phyloP scores from a whole-genome alignment of 2,888 invertebrate genomes.

The Calameuta pallipes region DNA sequence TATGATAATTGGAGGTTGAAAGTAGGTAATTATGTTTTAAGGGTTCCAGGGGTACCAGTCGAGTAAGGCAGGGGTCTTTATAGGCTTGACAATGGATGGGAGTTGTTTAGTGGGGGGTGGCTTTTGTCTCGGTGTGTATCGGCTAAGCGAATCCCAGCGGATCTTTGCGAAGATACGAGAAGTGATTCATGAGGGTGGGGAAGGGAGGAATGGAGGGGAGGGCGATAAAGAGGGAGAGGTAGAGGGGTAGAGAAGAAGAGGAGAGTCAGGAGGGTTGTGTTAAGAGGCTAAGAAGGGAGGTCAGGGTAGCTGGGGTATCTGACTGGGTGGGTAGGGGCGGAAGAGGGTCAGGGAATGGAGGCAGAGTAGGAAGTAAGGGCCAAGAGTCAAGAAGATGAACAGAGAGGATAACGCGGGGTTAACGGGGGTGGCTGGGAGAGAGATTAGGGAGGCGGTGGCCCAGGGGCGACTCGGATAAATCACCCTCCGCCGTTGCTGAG shows the following conservation, averaged over 20 bases:
- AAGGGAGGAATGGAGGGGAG: too few species aligned
- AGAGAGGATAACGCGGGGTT: slow-evolving; percentile 45
- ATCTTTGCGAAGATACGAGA: slow-evolving; percentile 31
- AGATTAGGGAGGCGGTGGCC: slow-evolving; percentile 50
- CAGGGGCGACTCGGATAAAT: slow-evolving; percentile 47
- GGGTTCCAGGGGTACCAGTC: too few species aligned
- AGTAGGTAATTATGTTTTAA: too few species aligned
- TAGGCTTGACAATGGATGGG: neutral
- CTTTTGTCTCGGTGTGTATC: slow-evolving; percentile 32
- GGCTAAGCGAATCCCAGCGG: slow-evolving; percentile 39
- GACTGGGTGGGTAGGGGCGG: neutral
- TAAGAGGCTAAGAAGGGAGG: neutral
- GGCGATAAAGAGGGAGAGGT: slow-evolving; percentile 2
- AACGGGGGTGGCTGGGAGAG: slow-evolving; percentile 41
- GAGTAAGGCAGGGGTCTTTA: neutral
- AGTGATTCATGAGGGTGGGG: slow-evolving; percentile 36
- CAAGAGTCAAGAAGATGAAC: slow-evolving; percentile 48
- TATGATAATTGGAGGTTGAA: too few species aligned
- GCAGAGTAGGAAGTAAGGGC: slow-evolving; percentile 33
- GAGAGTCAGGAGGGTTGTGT: neutral
- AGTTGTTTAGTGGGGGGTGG: slow-evolving; percentile 27
- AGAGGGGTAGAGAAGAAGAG: neutral
- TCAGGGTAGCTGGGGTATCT: slow-evolving; percentile 7
- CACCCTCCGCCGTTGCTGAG: slow-evolving; percentile 36
- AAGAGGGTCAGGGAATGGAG: neutral